These are phyloP conservation scores for Rhynchonycteris naso DNA, from an alignment of 2,797 vertebrate species.

Conservation along the genomic window DNA sequence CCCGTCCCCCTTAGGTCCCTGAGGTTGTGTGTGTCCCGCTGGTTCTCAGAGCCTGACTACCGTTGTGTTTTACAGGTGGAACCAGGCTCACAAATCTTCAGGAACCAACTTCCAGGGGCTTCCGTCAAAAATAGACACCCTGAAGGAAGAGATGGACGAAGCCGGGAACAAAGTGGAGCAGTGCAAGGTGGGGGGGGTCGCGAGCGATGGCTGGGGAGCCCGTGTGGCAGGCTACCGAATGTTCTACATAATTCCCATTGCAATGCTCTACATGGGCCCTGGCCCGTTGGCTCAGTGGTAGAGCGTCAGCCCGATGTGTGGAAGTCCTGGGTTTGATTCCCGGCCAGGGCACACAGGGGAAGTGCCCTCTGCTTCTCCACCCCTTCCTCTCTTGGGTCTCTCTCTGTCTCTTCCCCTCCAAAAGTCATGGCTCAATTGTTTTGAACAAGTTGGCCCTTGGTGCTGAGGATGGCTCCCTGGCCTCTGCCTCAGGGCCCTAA, in stretches of 20 bases:
- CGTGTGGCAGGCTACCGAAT: not conserved
- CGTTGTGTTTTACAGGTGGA: constrained; percentile 89
- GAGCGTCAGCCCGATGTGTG: too few relatives aligned
- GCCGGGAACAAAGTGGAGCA: constrained; percentile 98
- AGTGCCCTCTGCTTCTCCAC: too few relatives aligned
- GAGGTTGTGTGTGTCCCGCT: not conserved
- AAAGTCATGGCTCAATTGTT: too few relatives aligned
- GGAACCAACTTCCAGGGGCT: constrained; percentile 98
- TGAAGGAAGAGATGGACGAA: constrained; percentile 99
- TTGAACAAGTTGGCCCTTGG: too few relatives aligned
- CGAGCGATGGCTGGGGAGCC: not conserved
- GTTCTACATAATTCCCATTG: not conserved
- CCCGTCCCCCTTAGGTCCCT: not conserved
- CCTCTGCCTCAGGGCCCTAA: too few relatives aligned
- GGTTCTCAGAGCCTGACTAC: not conserved
- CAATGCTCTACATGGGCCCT: not conserved
- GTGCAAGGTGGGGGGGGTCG: constrained; percentile 92
- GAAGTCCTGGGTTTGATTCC: too few relatives aligned
- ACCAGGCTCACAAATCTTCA: constrained; percentile 98
- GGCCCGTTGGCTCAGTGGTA: too few relatives aligned
- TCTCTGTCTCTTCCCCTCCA: too few relatives aligned
- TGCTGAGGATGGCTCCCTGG: too few relatives aligned
- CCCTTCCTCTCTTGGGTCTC: too few relatives aligned
- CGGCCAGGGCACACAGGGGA: too few relatives aligned
- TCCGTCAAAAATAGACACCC: constrained; percentile 96